phyloP scores from a whole-genome alignment of 2,888 invertebrate genomes.

The Hypena proboscidalis region DNA sequence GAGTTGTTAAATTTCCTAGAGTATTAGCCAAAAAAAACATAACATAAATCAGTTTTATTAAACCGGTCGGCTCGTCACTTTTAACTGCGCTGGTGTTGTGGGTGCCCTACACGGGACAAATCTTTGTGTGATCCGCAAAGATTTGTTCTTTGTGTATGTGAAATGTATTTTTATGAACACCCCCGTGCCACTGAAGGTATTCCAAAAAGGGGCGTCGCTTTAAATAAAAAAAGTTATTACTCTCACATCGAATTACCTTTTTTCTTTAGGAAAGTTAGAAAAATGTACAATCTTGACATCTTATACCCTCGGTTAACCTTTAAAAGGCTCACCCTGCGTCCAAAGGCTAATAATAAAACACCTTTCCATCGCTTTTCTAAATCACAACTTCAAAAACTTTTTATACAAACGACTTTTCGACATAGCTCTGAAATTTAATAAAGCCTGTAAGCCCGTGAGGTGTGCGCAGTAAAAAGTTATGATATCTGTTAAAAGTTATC shows the following conservation, averaged over 20 bases:
- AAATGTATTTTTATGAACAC: background rate
- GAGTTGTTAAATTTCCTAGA: no score
- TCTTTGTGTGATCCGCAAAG: no score
- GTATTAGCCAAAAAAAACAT: no score
- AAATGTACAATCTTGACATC: conserved; percentile 6
- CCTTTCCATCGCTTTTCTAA: conserved; percentile 10
- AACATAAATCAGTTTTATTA: no score
- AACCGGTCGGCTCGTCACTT: no score
- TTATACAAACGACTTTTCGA: conserved; percentile 1
- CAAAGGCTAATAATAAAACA: conserved; percentile 19
- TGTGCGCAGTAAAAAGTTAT: background rate
- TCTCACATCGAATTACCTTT: conserved; percentile 9
- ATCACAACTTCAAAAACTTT: conserved; percentile 6
- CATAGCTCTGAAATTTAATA: background rate
- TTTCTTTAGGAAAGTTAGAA: conserved; percentile 6
- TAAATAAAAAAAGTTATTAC: conserved; percentile 9
- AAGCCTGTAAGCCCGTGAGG: background rate
- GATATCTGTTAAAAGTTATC: no score
- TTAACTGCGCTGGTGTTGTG: no score
- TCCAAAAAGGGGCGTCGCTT: no score
- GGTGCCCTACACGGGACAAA: no score
- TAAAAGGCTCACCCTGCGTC: conserved; percentile 7
- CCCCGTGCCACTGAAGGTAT: no score
- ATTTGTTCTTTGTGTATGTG: background rate
- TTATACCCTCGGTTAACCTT: conserved; percentile 15